Percentiles rank a stretch among this genome's conserved stretches.
Evolutionary conservation across 2,113 vertebrate species (phyloP).

Genomic region (human): GRCh38 chr5:171592501-171593000

Average conservation of each 20-base stretch:
- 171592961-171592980: not conserved
- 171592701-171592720: too few species aligned
- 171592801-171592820: not conserved
- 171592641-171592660: too few species aligned
- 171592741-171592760: not conserved
- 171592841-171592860: constrained; percentile 14
- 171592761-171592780: not conserved
- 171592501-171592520: too few species aligned
- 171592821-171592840: not conserved
- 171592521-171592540: too few species aligned
- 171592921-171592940: constrained; percentile 28
- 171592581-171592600: too few species aligned
- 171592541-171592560: too few species aligned
- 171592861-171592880: constrained; percentile 7
- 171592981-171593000: not conserved
- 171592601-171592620: too few species aligned
- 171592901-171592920: not conserved
- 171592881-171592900: constrained; percentile 31
- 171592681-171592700: too few species aligned
- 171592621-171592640: too few species aligned
- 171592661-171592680: too few species aligned
- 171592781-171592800: not conserved
- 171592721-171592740: not conserved
- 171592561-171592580: too few species aligned
- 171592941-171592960: not conserved